Conservation (phyloP, 1,140 invertebrate species). For the Magallana angulata region DNA sequence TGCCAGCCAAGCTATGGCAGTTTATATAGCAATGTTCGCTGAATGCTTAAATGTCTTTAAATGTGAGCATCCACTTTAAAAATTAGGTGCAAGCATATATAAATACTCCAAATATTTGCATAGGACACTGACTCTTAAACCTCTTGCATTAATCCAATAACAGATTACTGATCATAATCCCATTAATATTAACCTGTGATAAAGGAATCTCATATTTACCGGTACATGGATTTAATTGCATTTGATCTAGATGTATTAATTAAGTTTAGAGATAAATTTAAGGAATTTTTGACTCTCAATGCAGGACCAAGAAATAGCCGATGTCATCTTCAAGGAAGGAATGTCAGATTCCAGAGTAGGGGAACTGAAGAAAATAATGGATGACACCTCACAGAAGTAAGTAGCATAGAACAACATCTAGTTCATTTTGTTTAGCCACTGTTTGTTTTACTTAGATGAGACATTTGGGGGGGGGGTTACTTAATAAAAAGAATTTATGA, state of each 20-base stretch:
- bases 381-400: constrained; percentile 70
- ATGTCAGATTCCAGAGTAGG: constrained; percentile 68
- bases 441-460: too few relatives aligned
- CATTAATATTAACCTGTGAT: not conserved
- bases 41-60: too few relatives aligned
- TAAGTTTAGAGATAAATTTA: not conserved
- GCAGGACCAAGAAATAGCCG: constrained; percentile 72
- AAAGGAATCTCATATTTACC: not conserved
- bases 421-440: too few relatives aligned
- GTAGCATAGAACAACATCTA: not conserved
- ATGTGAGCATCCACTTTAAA: not conserved
- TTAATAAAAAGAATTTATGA: not conserved
- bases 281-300: not conserved
- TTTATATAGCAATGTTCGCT: too few relatives aligned
- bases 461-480: not conserved
- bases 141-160: not conserved
- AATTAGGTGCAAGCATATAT: not conserved
- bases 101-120: not conserved
- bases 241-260: too few relatives aligned
- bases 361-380: constrained; percentile 71
- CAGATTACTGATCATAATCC: not conserved
- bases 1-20: too few relatives aligned
- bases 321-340: constrained; percentile 72
- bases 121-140: not conserved
- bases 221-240: too few relatives aligned